phyloP scores from a whole-genome alignment of 2,113 vertebrate species.

The Euleptes europaea region DNA sequence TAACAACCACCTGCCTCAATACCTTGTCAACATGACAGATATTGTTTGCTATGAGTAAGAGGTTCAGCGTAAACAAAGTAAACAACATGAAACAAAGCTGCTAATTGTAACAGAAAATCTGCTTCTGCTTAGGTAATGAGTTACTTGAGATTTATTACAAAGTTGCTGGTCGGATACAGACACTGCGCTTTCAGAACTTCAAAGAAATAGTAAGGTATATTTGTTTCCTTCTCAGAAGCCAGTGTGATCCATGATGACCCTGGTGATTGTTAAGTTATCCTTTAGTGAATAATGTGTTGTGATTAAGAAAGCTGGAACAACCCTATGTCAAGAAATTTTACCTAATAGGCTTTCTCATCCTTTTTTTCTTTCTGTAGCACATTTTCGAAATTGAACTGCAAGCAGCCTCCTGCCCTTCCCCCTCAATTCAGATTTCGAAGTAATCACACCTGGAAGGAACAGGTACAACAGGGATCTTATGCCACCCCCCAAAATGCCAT shows the following conservation, averaged over 20 bases:
- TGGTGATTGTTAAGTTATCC: not conserved
- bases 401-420: not conserved
- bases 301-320: not conserved
- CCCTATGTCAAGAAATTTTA: not conserved
- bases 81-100: not conserved
- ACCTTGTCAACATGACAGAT: not conserved
- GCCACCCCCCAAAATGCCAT: not conserved
- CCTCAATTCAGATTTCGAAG: not conserved
- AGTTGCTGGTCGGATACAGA: not conserved
- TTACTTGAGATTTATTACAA: conserved; percentile 42
- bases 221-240: conserved; percentile 27
- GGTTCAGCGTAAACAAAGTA: not conserved
- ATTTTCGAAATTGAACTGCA: not conserved
- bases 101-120: not conserved
- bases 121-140: conserved; percentile 42
- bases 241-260: not conserved
- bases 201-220: not conserved
- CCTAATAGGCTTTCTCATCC: conserved; percentile 1
- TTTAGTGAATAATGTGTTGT: not conserved
- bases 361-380: conserved; percentile 47
- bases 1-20: not conserved
- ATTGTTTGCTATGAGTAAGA: not conserved
- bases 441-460: not conserved
- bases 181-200: not conserved
- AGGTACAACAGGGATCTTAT: not conserved